These are phyloP conservation scores for Macquaria australasica DNA, from an alignment of 2,113 vertebrate species.

Conservation along the genomic window DNA sequence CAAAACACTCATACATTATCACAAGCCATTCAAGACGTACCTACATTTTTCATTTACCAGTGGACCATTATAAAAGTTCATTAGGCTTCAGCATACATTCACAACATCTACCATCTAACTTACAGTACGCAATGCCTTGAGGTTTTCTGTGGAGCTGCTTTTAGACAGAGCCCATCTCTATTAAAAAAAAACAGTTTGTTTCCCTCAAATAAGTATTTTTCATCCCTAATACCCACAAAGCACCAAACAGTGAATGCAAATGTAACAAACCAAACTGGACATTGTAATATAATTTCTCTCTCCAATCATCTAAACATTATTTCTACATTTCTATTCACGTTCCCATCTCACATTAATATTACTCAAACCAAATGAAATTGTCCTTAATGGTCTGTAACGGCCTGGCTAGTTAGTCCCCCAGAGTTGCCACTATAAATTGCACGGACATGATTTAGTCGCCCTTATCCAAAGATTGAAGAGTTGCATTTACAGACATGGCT, in stretches of 20 bases:
- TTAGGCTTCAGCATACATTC: background rate
- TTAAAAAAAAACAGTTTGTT: background rate
- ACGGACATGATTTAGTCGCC: constrained; percentile 1
- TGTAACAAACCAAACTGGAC: background rate
- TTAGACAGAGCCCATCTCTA: background rate
- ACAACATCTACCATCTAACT: background rate
- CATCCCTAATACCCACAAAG: background rate
- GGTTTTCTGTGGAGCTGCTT: background rate
- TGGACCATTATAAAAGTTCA: too few relatives aligned
- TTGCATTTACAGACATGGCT: constrained; percentile 26
- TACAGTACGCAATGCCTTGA: background rate
- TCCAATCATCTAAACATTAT: background rate
- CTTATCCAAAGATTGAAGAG: constrained; percentile 33
- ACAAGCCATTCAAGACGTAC: too few relatives aligned
- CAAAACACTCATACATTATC: too few relatives aligned
- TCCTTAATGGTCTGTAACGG: constrained; percentile 3
- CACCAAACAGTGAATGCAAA: background rate
- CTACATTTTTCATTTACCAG: too few relatives aligned
- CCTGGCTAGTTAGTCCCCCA: constrained; percentile 11
- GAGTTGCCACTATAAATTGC: constrained; percentile 4
- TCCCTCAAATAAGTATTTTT: background rate
- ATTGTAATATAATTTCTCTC: background rate
- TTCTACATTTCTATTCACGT: background rate
- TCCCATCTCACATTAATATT: background rate
- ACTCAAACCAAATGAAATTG: constrained; percentile 10